Evolutionary conservation across 2,888 invertebrate species (phyloP), one percentile per base, ranked within the genome.

Genomic region (Polydrusus tereticollis): DNA sequence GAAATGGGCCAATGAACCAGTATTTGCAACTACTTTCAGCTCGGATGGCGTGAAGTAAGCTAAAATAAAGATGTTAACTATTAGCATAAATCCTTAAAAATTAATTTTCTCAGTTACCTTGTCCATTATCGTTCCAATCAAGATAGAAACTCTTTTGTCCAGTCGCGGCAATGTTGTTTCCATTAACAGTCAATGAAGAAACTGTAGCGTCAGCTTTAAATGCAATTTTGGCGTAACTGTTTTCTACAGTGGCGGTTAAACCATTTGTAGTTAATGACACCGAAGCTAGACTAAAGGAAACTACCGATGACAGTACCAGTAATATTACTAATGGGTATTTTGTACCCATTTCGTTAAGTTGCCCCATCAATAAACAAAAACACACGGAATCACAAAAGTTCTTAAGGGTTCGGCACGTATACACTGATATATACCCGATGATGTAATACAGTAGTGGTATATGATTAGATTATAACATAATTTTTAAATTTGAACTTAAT

Each of bases 191-290:
- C 10, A 69, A 45, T 26, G 64, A 18, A n/a, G 69, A 69, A 1
- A 69, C 23, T n/a, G 64, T 64, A 1, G 69, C 55, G 29, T 63
- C 69, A 12, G 64, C 33, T 14, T 63, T 69, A 33, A 69, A 69
- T 0, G 23, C 50, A 20, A 69, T 6, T n/a, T 20, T 20, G 10
- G 58, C 58, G 10, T 23, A 3, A 8, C 26, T 47, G 43, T 69
- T 69, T 7, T 55, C 8, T 1, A 69, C 58, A 26, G 63, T 64
- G 0, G 60, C 69, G 4, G 57, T 29, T 8, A 69, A 38, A 18
- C 69, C 69, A 47, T 21, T 58, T 6, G 38, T 47, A 2, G 55
- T 43, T 14, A 69, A 16, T 29, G 21, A 23, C 1, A 69, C 69
- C 14, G 63, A 14, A 18, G 69, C 69, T 8, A 33, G 1, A 45